phyloP scores from a whole-genome alignment of 2,888 invertebrate genomes.

The Azorinus chamasolen region DNA sequence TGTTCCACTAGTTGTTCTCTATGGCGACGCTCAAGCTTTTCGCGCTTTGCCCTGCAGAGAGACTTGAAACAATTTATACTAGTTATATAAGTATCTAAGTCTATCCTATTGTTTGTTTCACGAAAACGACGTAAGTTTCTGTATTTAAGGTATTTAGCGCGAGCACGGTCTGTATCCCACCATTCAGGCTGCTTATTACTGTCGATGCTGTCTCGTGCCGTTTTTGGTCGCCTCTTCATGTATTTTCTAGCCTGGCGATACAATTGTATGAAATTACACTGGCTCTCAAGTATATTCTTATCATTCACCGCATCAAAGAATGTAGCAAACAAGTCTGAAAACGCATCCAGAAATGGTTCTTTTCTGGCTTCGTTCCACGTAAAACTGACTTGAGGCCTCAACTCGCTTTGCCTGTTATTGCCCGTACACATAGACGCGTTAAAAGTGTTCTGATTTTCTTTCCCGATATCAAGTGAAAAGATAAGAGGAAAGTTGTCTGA shows the following conservation, averaged over 20 bases:
- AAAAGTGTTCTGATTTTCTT: no score
- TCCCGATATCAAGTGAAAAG: background rate
- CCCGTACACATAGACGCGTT: no score
- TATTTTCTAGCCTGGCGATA: background rate
- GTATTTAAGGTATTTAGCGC: no score
- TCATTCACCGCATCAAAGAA: background rate
- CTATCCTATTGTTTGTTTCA: background rate
- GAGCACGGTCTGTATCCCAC: no score
- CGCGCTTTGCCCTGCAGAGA: constrained; percentile 15
- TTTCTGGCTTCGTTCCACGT: constrained; percentile 4
- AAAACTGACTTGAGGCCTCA: background rate
- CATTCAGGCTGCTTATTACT: background rate
- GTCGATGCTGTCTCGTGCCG: background rate
- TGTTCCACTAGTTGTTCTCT: constrained; percentile 11
- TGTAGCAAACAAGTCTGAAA: constrained; percentile 6
- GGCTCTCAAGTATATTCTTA: no score
- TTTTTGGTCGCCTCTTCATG: background rate
- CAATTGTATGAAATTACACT: no score
- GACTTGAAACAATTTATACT: constrained; percentile 14
- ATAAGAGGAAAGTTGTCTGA: constrained; percentile 6
- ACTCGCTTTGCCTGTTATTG: no score
- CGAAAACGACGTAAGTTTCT: no score
- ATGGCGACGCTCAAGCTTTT: constrained; percentile 7
- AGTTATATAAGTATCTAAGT: constrained; percentile 8
- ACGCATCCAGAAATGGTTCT: constrained; percentile 5